Evolutionary conservation across 2,797 vertebrate genomes (phyloP).

Genomic region (Somateria mollissima): DNA sequence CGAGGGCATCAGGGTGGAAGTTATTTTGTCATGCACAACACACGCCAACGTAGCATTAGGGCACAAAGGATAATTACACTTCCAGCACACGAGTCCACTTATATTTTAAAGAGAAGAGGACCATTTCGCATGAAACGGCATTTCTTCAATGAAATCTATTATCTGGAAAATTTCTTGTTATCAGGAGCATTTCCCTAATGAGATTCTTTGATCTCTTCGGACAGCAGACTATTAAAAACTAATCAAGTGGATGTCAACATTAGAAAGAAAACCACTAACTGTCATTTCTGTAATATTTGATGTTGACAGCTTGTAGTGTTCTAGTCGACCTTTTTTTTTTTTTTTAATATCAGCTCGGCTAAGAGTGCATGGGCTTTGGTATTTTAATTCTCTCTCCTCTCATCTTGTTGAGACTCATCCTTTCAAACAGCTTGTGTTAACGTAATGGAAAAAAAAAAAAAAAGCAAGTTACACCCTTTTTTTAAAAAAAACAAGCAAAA

Average conservation of each 20-base stretch:
- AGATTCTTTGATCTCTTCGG: slow-evolving; percentile 50
- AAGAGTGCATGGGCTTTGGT: background rate
- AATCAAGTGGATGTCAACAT: background rate
- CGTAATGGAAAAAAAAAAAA: background rate
- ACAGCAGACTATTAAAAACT: slow-evolving; percentile 27
- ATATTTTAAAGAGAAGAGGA: background rate
- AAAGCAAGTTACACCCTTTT: background rate
- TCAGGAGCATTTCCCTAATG: background rate
- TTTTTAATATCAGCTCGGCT: background rate
- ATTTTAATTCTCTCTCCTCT: slow-evolving; percentile 23
- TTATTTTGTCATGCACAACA: background rate
- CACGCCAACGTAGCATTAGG: background rate
- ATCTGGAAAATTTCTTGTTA: slow-evolving; percentile 12
- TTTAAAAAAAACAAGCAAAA: background rate
- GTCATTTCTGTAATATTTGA: background rate
- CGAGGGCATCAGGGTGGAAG: background rate
- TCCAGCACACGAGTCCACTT: background rate
- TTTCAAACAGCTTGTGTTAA: slow-evolving; percentile 5
- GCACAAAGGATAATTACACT: slow-evolving; percentile 8
- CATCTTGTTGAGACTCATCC: background rate
- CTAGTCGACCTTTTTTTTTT: background rate
- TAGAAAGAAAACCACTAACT: background rate
- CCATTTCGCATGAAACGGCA: slow-evolving; percentile 41
- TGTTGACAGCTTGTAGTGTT: background rate
- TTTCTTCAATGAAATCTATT: slow-evolving; percentile 28